These are phyloP conservation scores for Lepus timidus DNA, from an alignment of 2,113 vertebrate genomes.

Conservation along the genomic window DNA sequence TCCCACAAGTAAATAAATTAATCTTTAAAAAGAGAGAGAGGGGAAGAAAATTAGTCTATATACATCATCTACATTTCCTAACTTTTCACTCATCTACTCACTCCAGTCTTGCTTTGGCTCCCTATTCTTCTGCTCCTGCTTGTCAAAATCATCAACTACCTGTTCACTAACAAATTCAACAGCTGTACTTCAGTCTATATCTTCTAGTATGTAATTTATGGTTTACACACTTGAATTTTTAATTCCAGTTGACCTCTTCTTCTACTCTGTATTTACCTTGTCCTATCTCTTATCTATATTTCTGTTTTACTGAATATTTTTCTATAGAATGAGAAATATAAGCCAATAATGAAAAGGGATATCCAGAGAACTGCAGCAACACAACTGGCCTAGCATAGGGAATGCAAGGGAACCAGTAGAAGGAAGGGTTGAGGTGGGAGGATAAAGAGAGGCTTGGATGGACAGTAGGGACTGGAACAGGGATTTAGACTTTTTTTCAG, in stretches of 20 bases:
- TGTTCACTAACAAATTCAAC: background rate
- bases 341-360: background rate
- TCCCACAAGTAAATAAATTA: no score
- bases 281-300: constrained; percentile 23
- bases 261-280: background rate
- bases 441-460: background rate
- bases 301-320: background rate
- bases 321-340: background rate
- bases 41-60: background rate
- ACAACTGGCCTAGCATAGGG: background rate
- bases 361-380: background rate
- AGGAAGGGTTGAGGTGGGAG: background rate
- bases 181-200: background rate
- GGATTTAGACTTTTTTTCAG: constrained; percentile 35
- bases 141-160: constrained; percentile 30
- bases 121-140: background rate
- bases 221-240: constrained; percentile 3
- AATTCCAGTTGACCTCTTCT: constrained; percentile 17
- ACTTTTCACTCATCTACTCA: background rate
- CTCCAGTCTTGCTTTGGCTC: background rate
- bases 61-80: background rate
- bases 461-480: background rate
- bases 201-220: background rate
- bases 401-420: background rate
- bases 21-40: no score